phyloP scores from a whole-genome alignment of 2,888 invertebrate genomes.

The Dynastes maya region DNA sequence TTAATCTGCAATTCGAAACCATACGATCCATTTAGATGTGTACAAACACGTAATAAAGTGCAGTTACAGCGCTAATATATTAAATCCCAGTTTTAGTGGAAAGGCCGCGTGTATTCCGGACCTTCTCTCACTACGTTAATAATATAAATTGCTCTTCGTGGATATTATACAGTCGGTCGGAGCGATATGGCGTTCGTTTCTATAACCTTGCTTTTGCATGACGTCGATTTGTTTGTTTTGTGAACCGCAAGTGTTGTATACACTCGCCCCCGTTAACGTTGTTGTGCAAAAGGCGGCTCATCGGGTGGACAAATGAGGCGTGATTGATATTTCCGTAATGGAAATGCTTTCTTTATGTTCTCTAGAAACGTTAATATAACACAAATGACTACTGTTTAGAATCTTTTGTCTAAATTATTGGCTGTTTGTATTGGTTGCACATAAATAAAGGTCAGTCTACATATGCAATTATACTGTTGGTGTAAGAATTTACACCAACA shows the following conservation, averaged over 20 bases:
- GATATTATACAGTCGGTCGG: constrained; percentile 4
- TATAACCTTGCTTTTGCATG: background rate
- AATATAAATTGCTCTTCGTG: constrained; percentile 23
- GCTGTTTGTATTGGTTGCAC: too few species aligned
- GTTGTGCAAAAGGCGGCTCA: constrained; percentile 54
- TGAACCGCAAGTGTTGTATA: background rate
- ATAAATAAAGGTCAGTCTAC: too few species aligned
- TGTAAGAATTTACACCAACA: too few species aligned
- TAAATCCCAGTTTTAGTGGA: constrained; percentile 9
- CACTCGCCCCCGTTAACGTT: constrained; percentile 51
- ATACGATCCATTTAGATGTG: background rate
- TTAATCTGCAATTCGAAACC: constrained; percentile 10
- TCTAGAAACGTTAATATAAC: too few species aligned
- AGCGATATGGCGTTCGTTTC: background rate
- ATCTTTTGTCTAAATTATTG: too few species aligned
- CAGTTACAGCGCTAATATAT: constrained; percentile 20
- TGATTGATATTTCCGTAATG: constrained; percentile 54
- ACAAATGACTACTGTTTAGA: too few species aligned
- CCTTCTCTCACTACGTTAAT: constrained; percentile 22
- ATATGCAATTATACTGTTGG: too few species aligned
- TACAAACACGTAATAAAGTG: constrained; percentile 2
- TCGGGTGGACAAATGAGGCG: constrained; percentile 52
- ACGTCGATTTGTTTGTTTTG: constrained; percentile 3
- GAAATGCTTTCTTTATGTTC: too few species aligned
- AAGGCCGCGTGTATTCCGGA: background rate